Evolutionary conservation across 2,888 invertebrate species (phyloP).

Genomic region (Orthosia cruda): DNA sequence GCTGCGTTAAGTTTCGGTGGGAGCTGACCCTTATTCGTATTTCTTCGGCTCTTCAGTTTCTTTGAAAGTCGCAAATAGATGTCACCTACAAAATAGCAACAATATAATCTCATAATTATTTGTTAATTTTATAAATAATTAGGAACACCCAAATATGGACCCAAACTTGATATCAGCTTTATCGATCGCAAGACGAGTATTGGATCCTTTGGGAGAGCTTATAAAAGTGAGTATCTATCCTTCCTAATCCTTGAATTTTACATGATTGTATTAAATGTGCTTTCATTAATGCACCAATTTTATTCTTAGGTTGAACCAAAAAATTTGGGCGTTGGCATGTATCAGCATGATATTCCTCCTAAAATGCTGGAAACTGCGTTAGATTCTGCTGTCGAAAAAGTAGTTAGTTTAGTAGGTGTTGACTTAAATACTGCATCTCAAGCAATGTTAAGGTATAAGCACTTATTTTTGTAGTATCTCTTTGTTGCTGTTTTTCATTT

Average conservation of each 20-base stretch:
- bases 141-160: slow-evolving; percentile 96
- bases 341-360: slow-evolving; percentile 97
- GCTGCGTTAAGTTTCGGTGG: no score
- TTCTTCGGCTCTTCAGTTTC: neutral
- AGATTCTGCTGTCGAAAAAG: slow-evolving; percentile 96
- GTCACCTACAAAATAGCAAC: no score
- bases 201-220: slow-evolving; percentile 97
- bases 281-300: slow-evolving; percentile 3
- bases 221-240: slow-evolving; percentile 93
- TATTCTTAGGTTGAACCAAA: slow-evolving; percentile 95
- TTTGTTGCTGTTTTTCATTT: neutral
- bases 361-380: slow-evolving; percentile 94
- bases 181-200: slow-evolving; percentile 96
- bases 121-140: neutral
- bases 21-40: neutral
- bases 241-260: neutral
- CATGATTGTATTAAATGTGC: neutral
- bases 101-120: neutral
- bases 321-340: slow-evolving; percentile 98
- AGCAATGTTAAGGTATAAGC: slow-evolving; percentile 93
- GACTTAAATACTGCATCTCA: slow-evolving; percentile 97
- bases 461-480: neutral
- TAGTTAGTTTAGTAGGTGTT: slow-evolving; percentile 98
- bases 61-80: neutral
- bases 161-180: slow-evolving; percentile 95